These are phyloP conservation scores for Iselma pallidipennis DNA, from an alignment of 2,888 invertebrate species.

Conservation along the genomic window DNA sequence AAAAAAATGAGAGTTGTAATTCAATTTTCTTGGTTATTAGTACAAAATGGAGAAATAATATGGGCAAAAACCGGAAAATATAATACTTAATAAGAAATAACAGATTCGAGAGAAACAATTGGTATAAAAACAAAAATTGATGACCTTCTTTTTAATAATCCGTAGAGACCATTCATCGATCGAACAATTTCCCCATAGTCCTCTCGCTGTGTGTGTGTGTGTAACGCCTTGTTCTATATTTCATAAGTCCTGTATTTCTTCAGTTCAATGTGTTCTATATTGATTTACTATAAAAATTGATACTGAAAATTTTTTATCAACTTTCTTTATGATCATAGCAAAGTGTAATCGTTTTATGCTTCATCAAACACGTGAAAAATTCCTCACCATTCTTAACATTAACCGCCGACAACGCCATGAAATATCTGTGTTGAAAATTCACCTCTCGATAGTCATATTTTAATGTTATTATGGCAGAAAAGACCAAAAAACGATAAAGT, in stretches of 20 bases:
- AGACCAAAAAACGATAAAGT: neutral
- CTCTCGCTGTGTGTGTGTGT: too few species aligned
- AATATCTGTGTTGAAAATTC: neutral
- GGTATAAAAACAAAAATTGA: neutral
- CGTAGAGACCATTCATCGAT: neutral
- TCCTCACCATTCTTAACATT: neutral
- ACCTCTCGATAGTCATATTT: neutral
- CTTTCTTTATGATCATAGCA: neutral
- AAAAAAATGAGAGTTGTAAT: too few species aligned
- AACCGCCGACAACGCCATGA: neutral
- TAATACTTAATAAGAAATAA: too few species aligned
- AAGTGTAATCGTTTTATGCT: neutral
- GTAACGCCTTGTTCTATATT: neutral
- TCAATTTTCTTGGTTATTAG: too few species aligned
- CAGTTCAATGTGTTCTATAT: neutral
- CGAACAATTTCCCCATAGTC: neutral
- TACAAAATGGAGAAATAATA: too few species aligned
- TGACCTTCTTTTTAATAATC: neutral
- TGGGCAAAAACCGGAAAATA: too few species aligned
- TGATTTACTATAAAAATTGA: neutral
- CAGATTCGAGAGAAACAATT: neutral
- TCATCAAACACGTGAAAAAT: neutral
- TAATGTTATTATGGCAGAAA: too few species aligned
- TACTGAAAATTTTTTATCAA: neutral
- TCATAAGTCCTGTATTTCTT: too few species aligned